Percentiles rank a stretch among this genome's conserved stretches.
phyloP scores from a whole-genome alignment of 2,888 invertebrate species.

The Orthonevra nobilis region DNA sequence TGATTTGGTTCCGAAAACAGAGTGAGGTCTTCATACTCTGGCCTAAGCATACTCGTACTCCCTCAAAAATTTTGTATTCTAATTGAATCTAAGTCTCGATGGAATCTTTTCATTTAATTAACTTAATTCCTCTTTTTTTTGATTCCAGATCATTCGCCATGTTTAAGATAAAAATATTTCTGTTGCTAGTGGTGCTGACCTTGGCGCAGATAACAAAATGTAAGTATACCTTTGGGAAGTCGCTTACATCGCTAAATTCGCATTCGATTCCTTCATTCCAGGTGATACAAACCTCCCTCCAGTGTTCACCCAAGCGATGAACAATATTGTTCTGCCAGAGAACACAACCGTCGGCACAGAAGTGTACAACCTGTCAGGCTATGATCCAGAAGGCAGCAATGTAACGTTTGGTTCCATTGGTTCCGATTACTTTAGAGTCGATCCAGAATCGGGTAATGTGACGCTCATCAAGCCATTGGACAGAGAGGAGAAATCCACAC shows the following conservation, averaged over 20 bases:
- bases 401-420: conserved; percentile 87
- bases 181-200: conserved; percentile 31
- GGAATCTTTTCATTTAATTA: no score
- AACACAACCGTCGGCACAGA: conserved; percentile 88
- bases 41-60: no score
- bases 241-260: no score
- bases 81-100: no score
- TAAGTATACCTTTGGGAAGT: conserved; percentile 13
- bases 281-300: conserved; percentile 85
- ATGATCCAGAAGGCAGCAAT: conserved; percentile 90
- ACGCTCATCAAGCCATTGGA: conserved; percentile 89
- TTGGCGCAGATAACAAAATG: conserved; percentile 44
- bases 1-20: no score
- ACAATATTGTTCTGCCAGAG: conserved; percentile 89
- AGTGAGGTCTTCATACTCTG: no score
- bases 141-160: conserved; percentile 39
- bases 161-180: conserved; percentile 19
- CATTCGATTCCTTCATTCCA: conserved; percentile 37
- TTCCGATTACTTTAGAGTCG: conserved; percentile 90
- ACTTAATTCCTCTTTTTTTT: neutral
- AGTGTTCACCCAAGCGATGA: conserved; percentile 87
- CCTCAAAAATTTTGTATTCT: no score
- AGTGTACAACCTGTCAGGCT: conserved; percentile 89
- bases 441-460: conserved; percentile 89
- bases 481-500: conserved; percentile 89